Conservation (phyloP, 2,797 vertebrate species). For the Micromesistius poutassou region DNA sequence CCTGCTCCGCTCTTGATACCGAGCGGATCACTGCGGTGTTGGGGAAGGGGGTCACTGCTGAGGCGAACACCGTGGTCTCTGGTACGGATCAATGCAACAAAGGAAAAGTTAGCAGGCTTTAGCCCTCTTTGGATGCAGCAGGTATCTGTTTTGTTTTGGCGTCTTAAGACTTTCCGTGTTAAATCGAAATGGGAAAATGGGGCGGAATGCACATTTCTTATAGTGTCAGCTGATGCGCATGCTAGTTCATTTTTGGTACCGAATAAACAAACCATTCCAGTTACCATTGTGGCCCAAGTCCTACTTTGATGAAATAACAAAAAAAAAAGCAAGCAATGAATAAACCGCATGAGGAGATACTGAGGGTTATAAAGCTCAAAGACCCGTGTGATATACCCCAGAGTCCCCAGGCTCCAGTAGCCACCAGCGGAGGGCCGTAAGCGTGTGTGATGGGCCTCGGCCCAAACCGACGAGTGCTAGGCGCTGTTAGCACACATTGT, state of each 20-base stretch:
- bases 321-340: too few relatives aligned
- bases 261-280: too few relatives aligned
- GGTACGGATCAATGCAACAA: slow-evolving; percentile 3
- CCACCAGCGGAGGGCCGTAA: neutral
- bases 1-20: slow-evolving; percentile 32
- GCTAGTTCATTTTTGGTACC: too few relatives aligned
- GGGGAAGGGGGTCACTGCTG: slow-evolving; percentile 34
- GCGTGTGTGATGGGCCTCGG: neutral
- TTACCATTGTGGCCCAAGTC: too few relatives aligned
- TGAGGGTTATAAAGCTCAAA: too few relatives aligned
- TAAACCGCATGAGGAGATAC: too few relatives aligned
- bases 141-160: neutral
- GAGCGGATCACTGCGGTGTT: slow-evolving; percentile 27
- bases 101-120: neutral
- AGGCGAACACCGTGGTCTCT: slow-evolving; percentile 31
- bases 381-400: too few relatives aligned
- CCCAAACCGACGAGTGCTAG: neutral
- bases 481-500: neutral
- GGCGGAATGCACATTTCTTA: too few relatives aligned
- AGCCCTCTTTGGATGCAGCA: neutral
- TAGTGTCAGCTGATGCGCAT: too few relatives aligned
- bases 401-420: too few relatives aligned
- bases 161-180: neutral
- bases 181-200: neutral
- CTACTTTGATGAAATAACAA: too few relatives aligned